Evolutionary conservation across 2,888 invertebrate species (phyloP).

Genomic region (Timema podura): DNA sequence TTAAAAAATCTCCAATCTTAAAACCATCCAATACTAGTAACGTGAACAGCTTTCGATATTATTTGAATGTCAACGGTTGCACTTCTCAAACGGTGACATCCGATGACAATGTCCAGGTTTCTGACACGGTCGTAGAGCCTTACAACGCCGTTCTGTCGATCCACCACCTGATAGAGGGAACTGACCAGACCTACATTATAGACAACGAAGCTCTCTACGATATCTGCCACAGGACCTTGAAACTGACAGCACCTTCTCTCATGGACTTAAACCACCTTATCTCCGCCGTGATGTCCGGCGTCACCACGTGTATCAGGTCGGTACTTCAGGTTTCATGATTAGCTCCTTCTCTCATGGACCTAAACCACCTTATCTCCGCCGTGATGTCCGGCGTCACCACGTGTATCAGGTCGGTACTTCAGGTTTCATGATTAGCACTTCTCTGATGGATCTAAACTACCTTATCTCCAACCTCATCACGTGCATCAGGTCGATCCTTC

Average conservation of each 20-base stretch:
- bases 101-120: constrained; percentile 57
- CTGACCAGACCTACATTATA: constrained; percentile 85
- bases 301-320: constrained; percentile 61
- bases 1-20: too few relatives aligned
- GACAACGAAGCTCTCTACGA: constrained; percentile 77
- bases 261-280: constrained; percentile 87
- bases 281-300: constrained; percentile 79
- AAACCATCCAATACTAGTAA: neutral
- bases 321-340: too few relatives aligned
- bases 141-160: constrained; percentile 86
- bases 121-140: constrained; percentile 75
- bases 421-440: too few relatives aligned
- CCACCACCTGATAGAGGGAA: constrained; percentile 82
- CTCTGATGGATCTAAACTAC: too few relatives aligned
- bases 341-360: constrained; percentile 85
- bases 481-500: too few relatives aligned
- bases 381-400: constrained; percentile 85
- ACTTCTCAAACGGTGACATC: too few relatives aligned
- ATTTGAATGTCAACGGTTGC: too few relatives aligned
- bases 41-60: too few relatives aligned
- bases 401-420: too few relatives aligned
- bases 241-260: constrained; percentile 80
- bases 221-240: constrained; percentile 85
- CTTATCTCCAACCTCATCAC: too few relatives aligned
- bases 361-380: constrained; percentile 81